Base-by-base conservation (phyloP, 1,140 invertebrate genomes). In the Trachymyrmex septentrionalis region DNA sequence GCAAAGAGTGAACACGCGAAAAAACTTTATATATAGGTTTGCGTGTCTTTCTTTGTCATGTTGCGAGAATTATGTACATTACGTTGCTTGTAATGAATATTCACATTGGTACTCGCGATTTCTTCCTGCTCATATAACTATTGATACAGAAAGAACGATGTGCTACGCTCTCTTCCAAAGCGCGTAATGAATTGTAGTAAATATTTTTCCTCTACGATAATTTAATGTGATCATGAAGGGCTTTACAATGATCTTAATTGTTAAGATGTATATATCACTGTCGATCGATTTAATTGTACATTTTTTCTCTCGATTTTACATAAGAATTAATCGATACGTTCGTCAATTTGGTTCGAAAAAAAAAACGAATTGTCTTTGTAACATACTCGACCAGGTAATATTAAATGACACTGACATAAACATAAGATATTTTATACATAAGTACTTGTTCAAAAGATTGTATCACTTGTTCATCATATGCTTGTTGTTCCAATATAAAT, bases 221-320 rank as follows among this genome's bases (percentile, higher is more conserved):
- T 87, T 90, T 90, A 87, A 90, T 88, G 89, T 90, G 88, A 90
- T 90, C 76, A 88, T 63, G 77, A 75, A 80, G 78, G 88, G 89
- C 87, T 91, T 91, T 91, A 91, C 72, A 14, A 57, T 82, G 50
- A 63, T 82, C 85, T 75, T 90, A 85, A 59, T 16, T 75, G 86
- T 90, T 82, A 82, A 85, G 80, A 12, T 90, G 67, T 90, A 85
- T 90, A 89, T 87, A 88, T 90, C 71, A 88, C 63, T 90, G 61
- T 84, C 59, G 30, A 90, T 59, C 53, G 55, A 66, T 61, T 77
- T 82, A 78, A 90, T 86, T 88, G 57, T 87, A 86, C 19, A 82
- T 90, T 34, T 16, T 86, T 90, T 50, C 12, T 88, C 61, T 75
- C 27, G n/a, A 50, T 67, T 86, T 87, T 90, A 50, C 57, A 50